Evolutionary conservation across 2,113 vertebrate species (phyloP).

Genomic region (Chrysemys picta): DNA sequence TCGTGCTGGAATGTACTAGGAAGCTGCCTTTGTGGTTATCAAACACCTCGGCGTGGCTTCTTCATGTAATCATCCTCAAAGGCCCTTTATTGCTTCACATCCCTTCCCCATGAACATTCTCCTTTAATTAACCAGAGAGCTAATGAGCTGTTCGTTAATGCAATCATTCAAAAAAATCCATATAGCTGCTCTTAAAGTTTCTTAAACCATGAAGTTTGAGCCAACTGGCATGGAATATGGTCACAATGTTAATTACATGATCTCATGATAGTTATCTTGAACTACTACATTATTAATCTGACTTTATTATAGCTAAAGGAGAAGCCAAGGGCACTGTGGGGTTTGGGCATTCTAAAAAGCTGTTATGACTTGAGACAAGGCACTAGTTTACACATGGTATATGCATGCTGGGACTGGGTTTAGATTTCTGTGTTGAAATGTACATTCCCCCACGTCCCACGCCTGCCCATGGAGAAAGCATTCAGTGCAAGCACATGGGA

Average conservation of each 20-base stretch:
- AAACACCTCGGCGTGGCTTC: not conserved
- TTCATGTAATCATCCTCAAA: conserved; percentile 24
- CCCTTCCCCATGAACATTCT: not conserved
- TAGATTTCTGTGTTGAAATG: conserved; percentile 16
- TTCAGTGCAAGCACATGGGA: not conserved
- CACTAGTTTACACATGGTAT: conserved; percentile 24
- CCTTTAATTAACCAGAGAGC: conserved; percentile 51
- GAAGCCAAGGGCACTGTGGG: conserved; percentile 36
- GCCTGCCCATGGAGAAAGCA: not conserved
- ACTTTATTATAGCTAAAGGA: conserved; percentile 27
- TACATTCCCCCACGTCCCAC: not conserved
- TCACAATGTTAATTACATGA: conserved; percentile 42
- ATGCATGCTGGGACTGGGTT: conserved; percentile 51
- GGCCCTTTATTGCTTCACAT: conserved; percentile 11
- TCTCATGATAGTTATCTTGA: conserved; percentile 22
- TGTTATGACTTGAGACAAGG: not conserved
- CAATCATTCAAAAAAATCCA: conserved; percentile 34
- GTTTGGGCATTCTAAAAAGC: not conserved
- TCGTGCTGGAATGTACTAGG: not conserved
- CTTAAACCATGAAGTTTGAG: not conserved
- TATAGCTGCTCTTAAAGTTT: conserved; percentile 18
- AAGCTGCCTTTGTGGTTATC: not conserved
- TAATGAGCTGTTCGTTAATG: conserved; percentile 55
- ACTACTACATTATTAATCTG: conserved; percentile 66
- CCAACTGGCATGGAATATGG: not conserved